These are phyloP conservation scores for Kryphioiulus occultus DNA, from an alignment of 2,888 invertebrate species.

Conservation along the genomic window DNA sequence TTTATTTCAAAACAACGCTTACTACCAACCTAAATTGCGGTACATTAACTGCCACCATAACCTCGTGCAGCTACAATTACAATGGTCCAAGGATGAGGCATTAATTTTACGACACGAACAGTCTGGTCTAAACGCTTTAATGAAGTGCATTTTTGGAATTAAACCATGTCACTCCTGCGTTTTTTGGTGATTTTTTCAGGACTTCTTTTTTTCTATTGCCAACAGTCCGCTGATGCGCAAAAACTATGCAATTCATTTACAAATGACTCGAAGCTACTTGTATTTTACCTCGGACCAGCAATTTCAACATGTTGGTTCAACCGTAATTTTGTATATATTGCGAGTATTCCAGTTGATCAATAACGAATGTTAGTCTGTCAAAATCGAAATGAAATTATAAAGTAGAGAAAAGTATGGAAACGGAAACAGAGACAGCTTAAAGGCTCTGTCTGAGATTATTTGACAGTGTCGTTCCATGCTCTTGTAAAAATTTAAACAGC, in stretches of 20 bases:
- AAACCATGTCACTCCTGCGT: too few species aligned
- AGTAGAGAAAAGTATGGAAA: neutral
- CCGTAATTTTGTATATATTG: neutral
- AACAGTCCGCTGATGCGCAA: neutral
- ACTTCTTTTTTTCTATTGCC: neutral
- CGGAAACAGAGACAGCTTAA: neutral
- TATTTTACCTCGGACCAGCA: neutral
- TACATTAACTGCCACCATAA: too few species aligned
- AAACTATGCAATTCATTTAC: neutral
- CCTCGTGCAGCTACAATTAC: too few species aligned
- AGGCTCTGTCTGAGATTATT: constrained; percentile 20
- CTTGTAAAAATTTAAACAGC: constrained; percentile 21
- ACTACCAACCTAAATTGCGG: too few species aligned
- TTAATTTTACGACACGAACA: too few species aligned
- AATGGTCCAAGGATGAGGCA: too few species aligned
- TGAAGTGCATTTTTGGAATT: too few species aligned
- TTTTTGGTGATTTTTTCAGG: too few species aligned
- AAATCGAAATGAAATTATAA: neutral
- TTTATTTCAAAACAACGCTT: too few species aligned
- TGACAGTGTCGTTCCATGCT: neutral
- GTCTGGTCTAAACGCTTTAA: too few species aligned
- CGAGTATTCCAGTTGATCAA: neutral
- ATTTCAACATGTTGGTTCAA: neutral
- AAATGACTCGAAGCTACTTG: neutral
- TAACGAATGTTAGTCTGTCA: neutral